Evolutionary conservation across 1,140 invertebrate genomes (phyloP), one percentile per base, ranked within the genome.

Genomic region (Sycobia sp.): DNA sequence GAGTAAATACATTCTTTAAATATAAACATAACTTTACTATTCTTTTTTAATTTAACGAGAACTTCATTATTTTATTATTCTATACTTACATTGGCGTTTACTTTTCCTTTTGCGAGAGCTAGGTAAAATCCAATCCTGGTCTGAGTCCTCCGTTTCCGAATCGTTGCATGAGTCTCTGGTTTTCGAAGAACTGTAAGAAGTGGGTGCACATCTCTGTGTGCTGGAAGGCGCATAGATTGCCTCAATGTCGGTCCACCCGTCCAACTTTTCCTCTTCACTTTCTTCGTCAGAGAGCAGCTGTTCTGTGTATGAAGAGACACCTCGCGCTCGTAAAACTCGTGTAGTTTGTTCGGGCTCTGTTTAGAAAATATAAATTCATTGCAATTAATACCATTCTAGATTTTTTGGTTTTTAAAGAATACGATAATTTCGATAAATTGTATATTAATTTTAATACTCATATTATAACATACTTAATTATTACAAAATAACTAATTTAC

Each of bases 71-170:
- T n/a, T n/a, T n/a, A n/a, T n/a, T n/a, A n/a, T n/a, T n/a, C 14
- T 41, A n/a, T 32, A 73, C 73, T 76, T 25, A 77, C 76, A 71
- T 62, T 71, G 71, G 71, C 77, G 73, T 73, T 80, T 81, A 70
- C 70, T 74, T 70, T 76, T 80, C 71, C 75, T 74, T 71, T 77
- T 80, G 55, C 79, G 74, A 69, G 73, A 71, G 55, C 75, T 60
- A 20, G 79, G 79, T 69, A 81, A 43, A 55, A 78, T 72, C 79
- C 79, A 81, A 63, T 81, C 79, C 69, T 80, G 70, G 63, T 82
- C 79, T 32, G 79, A 80, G 71, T 82, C 78, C 70, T 72, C 71
- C 29, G 68, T 32, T 22, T 65, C 55, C n/a, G 74, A 73, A 29
- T 73, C 20, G 39, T 73, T 68, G 10, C 63, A 66, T 34, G 46